Percentiles rank a stretch among this genome's conserved stretches.
These are phyloP conservation scores for Spea hammondii DNA, from an alignment of 2,797 vertebrate species.

Conservation along the genomic window DNA sequence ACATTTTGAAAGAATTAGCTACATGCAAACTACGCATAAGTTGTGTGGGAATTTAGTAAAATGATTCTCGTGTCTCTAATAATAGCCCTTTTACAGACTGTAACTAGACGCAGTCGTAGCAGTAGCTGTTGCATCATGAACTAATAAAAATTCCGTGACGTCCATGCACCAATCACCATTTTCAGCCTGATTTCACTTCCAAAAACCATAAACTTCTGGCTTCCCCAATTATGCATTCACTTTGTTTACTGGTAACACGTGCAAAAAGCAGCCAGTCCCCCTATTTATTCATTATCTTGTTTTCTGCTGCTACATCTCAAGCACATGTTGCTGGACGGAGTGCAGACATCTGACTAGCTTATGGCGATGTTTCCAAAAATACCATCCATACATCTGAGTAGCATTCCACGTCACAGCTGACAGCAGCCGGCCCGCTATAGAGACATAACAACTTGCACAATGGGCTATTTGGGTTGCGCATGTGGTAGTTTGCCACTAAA, in stretches of 20 bases:
- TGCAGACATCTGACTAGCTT: slow-evolving; percentile 27
- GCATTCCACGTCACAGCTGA: slow-evolving; percentile 34
- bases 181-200: slow-evolving; percentile 9
- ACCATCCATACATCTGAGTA: slow-evolving; percentile 30
- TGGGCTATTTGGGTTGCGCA: slow-evolving; percentile 31
- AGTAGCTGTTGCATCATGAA: slow-evolving; percentile 25
- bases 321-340: slow-evolving; percentile 28
- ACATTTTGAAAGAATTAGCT: too few species aligned
- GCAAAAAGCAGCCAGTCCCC: slow-evolving; percentile 4
- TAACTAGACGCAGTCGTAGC: slow-evolving; percentile 4
- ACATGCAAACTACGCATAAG: too few species aligned
- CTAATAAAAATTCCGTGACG: slow-evolving; percentile 13
- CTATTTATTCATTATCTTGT: slow-evolving; percentile 24
- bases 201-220: slow-evolving; percentile 13
- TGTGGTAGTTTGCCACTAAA: slow-evolving; percentile 18
- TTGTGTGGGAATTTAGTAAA: too few species aligned
- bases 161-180: slow-evolving; percentile 24
- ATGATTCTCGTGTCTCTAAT: too few species aligned
- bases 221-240: not conserved
- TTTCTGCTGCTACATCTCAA: slow-evolving; percentile 22
- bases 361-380: slow-evolving; percentile 41
- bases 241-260: slow-evolving; percentile 27
- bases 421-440: slow-evolving; percentile 15
- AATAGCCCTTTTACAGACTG: not conserved
- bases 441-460: slow-evolving; percentile 37